phyloP scores from a whole-genome alignment of 2,888 invertebrate species.

The Acanthacorydalis orientalis region DNA sequence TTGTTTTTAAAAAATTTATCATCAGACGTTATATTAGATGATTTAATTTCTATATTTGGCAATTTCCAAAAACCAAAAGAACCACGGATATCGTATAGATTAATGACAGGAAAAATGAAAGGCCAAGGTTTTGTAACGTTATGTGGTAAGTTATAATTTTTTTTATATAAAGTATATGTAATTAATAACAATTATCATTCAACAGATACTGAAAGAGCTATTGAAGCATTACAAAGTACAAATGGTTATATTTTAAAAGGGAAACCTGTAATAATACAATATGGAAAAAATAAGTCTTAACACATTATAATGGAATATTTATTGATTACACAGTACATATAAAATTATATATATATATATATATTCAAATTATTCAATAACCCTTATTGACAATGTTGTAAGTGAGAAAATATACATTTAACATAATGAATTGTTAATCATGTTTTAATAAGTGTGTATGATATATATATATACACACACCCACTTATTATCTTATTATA shows the following conservation, averaged over 20 bases:
- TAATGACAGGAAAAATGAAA: constrained; percentile 37
- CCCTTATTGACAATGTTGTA: no score
- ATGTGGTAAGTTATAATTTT: constrained; percentile 22
- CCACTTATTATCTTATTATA: no score
- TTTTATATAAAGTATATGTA: constrained; percentile 2
- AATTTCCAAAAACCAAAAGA: constrained; percentile 21
- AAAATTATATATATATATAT: no score
- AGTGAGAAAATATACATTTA: no score
- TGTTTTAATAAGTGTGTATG: no score
- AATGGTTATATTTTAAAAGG: constrained; percentile 34
- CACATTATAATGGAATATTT: background rate
- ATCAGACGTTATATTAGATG: constrained; percentile 27
- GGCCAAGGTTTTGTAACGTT: constrained; percentile 41
- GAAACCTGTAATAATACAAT: constrained; percentile 29
- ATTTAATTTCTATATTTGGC: constrained; percentile 31
- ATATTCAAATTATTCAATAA: no score
- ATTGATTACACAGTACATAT: no score
- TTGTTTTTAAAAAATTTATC: constrained; percentile 39
- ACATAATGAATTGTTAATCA: no score
- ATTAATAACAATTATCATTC: constrained; percentile 7
- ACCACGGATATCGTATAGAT: constrained; percentile 22
- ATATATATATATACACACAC: no score
- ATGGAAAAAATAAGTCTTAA: constrained; percentile 12
- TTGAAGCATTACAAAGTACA: constrained; percentile 30
- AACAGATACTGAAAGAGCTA: constrained; percentile 29